Conservation (phyloP, 2,888 invertebrate species). For the Pyralis farinalis region DNA sequence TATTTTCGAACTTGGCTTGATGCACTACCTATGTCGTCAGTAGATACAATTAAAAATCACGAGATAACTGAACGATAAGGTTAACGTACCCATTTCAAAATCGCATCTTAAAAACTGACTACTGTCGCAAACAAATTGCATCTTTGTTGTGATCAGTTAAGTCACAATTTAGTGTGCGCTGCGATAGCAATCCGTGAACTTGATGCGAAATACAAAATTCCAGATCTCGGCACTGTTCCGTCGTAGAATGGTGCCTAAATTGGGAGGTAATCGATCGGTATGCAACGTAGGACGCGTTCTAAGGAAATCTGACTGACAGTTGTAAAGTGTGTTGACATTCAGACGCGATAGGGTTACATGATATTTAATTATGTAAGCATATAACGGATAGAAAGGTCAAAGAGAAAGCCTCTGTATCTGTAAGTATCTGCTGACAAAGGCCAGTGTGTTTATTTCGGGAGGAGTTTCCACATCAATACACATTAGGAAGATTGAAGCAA, state of each 20-base stretch:
- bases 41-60: constrained; percentile 21
- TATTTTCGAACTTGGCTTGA: too few species aligned
- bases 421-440: too few species aligned
- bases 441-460: too few species aligned
- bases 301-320: not conserved
- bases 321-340: not conserved
- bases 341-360: not conserved
- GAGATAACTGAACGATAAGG: constrained; percentile 37
- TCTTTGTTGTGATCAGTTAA: constrained; percentile 18
- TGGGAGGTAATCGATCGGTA: not conserved
- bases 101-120: constrained; percentile 26
- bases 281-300: not conserved
- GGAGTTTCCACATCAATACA: too few species aligned
- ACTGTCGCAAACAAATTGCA: constrained; percentile 12
- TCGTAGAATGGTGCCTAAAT: not conserved
- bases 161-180: constrained; percentile 16
- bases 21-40: too few species aligned
- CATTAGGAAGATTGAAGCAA: too few species aligned
- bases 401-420: not conserved
- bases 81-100: constrained; percentile 49
- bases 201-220: constrained; percentile 1
- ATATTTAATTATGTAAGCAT: not conserved
- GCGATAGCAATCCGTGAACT: constrained; percentile 7
- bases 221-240: not conserved
- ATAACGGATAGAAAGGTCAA: not conserved